Percentiles rank a stretch among this genome's conserved stretches.
These are phyloP conservation scores for Ochlodes sylvanus DNA, from an alignment of 2,888 invertebrate species.

Conservation along the genomic window DNA sequence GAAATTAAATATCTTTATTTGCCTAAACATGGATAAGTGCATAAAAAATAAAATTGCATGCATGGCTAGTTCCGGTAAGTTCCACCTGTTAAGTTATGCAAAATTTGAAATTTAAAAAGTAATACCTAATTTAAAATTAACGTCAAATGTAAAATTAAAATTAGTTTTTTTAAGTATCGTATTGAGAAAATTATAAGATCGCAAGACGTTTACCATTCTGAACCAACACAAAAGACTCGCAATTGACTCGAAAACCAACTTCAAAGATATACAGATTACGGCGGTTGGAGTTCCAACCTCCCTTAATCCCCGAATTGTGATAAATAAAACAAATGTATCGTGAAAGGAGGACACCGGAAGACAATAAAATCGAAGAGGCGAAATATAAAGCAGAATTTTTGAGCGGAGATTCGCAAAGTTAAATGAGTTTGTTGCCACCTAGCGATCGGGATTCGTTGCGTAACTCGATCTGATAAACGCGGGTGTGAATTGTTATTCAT, in stretches of 20 bases:
- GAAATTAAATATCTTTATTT: too few relatives aligned
- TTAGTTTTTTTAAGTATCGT: too few relatives aligned
- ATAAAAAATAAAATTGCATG: too few relatives aligned
- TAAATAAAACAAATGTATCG: constrained; percentile 78
- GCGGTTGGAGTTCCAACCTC: constrained; percentile 50
- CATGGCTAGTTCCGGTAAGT: too few relatives aligned
- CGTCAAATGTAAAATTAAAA: too few relatives aligned
- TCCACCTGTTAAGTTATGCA: too few relatives aligned
- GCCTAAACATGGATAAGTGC: too few relatives aligned
- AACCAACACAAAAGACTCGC: constrained; percentile 9
- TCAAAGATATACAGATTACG: constrained; percentile 41
- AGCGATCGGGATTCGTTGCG: constrained; percentile 71
- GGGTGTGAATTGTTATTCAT: constrained; percentile 41
- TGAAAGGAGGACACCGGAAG: constrained; percentile 66
- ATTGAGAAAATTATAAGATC: neutral
- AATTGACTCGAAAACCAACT: constrained; percentile 40
- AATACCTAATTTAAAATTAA: too few relatives aligned
- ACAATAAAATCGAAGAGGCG: constrained; percentile 78
- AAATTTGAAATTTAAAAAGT: too few relatives aligned
- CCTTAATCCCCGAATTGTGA: constrained; percentile 67
- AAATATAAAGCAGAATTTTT: constrained; percentile 70
- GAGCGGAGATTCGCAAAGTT: constrained; percentile 77
- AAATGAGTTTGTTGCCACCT: constrained; percentile 80
- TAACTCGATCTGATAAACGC: constrained; percentile 74
- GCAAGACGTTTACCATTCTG: neutral